Evolutionary conservation across 2,113 vertebrate genomes (phyloP), one percentile per base, ranked within the genome.

Genomic region (Glaucomys volans): DNA sequence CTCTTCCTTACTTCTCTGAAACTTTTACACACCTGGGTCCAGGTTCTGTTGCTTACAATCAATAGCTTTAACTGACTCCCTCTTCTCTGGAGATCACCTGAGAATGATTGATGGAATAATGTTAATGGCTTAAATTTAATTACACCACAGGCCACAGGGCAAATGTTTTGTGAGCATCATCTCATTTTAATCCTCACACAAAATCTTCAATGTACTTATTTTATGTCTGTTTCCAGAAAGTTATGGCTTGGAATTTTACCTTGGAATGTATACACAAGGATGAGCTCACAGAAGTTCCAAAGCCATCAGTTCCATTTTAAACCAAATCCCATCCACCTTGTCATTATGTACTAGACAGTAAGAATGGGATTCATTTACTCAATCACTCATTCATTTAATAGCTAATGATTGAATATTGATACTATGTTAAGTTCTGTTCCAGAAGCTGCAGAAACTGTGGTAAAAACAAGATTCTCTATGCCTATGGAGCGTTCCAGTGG

Each of bases 141-240:
- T 76, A 82, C 10, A 4, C 18, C 75, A 69, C 8, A 91, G 40
- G 1, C n/a, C 62, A 47, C 69, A 35, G 57, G 59, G 50, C 6
- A 94, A 90, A 52, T n/a, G 18, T 13, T 80, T 93, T 64, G 82
- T 11, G 52, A 40, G 14, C 13, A 40, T 93, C 42, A n/a, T 54
- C 76, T 14, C 50, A 91, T 81, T 93, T 88, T 91, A 93, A 88
- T 80, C 18, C 47, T 85, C 44, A 52, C 35, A 67, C 28, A 87
- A 69, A 95, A 54, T 54, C 30, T 80, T 96, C 40, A 74, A 95
- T 32, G 40, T 47, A 66, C 8, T 67, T 14, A 82, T 26, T 79
- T 86, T 32, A 72, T 64, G 62, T 66, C 9, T 20, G 74, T 64
- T 81, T 87, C 88, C 17, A 95, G 40, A 71, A 44, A 24, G 10